These are phyloP conservation scores for Salvelinus alpinus DNA, from an alignment of 2,113 vertebrate species.

Conservation along the genomic window DNA sequence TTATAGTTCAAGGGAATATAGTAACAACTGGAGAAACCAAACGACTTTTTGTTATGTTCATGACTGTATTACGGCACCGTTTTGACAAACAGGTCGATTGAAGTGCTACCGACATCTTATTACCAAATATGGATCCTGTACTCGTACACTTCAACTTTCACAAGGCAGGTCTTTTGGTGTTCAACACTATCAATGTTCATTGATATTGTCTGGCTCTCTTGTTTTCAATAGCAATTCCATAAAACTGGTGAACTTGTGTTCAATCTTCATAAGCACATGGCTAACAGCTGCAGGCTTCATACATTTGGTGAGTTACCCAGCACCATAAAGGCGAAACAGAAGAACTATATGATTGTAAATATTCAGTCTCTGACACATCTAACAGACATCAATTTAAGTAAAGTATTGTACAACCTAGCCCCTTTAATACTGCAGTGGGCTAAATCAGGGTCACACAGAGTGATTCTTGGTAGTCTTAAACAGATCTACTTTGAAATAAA, in stretches of 20 bases:
- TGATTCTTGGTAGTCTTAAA: too few species aligned
- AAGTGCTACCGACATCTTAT: too few species aligned
- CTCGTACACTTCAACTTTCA: background rate
- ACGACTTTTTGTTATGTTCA: background rate
- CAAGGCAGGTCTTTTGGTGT: conserved; percentile 4
- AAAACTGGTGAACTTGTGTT: conserved; percentile 98
- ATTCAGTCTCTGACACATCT: background rate
- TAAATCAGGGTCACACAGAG: too few species aligned
- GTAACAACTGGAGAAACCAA: background rate
- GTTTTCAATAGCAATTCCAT: conserved; percentile 90
- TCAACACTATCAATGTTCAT: background rate
- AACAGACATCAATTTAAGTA: background rate
- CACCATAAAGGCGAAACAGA: background rate
- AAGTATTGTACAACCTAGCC: background rate
- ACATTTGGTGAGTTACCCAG: conserved; percentile 87
- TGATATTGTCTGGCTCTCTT: conserved; percentile 27
- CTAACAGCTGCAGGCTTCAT: conserved; percentile 98
- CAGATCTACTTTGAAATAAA: too few species aligned
- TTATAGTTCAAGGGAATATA: background rate
- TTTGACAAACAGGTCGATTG: too few species aligned
- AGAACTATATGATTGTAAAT: background rate
- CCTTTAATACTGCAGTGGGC: too few species aligned
- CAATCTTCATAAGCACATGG: conserved; percentile 99
- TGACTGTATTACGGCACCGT: background rate
- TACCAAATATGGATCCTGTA: background rate